Evolutionary conservation across 2,113 vertebrate genomes (phyloP).

Genomic region (Vulpes vulpes): DNA sequence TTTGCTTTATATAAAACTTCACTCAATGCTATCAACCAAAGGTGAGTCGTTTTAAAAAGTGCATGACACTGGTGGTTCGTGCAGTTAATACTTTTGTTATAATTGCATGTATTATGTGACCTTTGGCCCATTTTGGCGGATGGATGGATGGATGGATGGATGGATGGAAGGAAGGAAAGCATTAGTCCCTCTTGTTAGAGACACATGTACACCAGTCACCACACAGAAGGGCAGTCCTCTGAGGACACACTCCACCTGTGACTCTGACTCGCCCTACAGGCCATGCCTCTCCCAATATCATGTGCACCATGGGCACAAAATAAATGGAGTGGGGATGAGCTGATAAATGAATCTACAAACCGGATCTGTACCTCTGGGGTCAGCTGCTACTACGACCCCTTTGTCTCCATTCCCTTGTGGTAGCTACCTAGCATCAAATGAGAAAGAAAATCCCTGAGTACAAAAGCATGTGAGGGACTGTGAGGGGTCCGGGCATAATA

Average conservation of each 20-base stretch:
- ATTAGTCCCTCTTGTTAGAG: neutral
- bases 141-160: neutral
- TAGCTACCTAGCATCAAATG: neutral
- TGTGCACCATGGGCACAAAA: neutral
- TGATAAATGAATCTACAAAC: neutral
- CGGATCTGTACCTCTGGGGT: neutral
- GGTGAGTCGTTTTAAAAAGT: constrained; percentile 5
- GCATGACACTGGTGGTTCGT: neutral
- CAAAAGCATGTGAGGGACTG: neutral
- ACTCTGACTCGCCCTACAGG: neutral
- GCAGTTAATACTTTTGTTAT: neutral
- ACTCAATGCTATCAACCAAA: neutral
- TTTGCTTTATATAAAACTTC: neutral
- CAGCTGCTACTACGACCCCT: neutral
- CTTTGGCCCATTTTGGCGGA: neutral
- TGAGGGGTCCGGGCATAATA: neutral
- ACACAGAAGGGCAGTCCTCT: neutral
- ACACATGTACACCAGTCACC: accelerated
- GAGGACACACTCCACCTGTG: neutral
- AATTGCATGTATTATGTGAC: too few species aligned
- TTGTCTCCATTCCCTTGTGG: neutral
- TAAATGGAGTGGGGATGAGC: neutral
- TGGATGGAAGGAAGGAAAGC: too few species aligned
- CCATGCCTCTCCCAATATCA: neutral
- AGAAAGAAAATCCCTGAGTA: neutral